Percentiles rank a stretch among this genome's conserved stretches.
Conservation (phyloP, 2,888 invertebrate species). For the Synanthedon formicaeformis region DNA sequence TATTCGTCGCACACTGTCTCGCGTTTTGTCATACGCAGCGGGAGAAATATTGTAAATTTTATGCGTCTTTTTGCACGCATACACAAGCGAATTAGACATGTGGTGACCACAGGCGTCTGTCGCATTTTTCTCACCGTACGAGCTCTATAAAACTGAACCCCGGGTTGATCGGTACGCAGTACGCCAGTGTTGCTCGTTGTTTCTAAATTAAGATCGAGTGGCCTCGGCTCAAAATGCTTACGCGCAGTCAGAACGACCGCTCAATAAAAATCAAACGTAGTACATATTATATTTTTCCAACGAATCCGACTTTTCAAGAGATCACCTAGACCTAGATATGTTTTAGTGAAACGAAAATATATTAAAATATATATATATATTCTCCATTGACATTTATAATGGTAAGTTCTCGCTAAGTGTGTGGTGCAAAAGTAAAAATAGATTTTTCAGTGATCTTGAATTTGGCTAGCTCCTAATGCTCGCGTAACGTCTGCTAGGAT, state of each 20-base stretch:
- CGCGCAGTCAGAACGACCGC: slow-evolving; percentile 44
- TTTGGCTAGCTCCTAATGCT: slow-evolving; percentile 12
- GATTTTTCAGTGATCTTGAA: slow-evolving; percentile 19
- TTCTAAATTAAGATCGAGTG: slow-evolving; percentile 63
- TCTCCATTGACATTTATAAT: slow-evolving; percentile 14
- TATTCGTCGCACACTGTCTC: neutral
- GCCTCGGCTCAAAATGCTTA: slow-evolving; percentile 52
- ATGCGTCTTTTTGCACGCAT: slow-evolving; percentile 13
- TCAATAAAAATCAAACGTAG: slow-evolving; percentile 60
- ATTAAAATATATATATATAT: slow-evolving; percentile 5
- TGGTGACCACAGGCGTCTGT: slow-evolving; percentile 23
- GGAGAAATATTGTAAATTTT: slow-evolving; percentile 7
- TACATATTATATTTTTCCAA: slow-evolving; percentile 60
- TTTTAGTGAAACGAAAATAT: slow-evolving; percentile 14
- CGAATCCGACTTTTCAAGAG: slow-evolving; percentile 42
- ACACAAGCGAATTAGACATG: slow-evolving; percentile 14
- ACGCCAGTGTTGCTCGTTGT: slow-evolving; percentile 27
- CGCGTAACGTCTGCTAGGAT: slow-evolving; percentile 12
- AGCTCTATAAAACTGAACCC: slow-evolving; percentile 45
- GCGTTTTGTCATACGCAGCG: slow-evolving; percentile 9
- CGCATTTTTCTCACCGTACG: slow-evolving; percentile 20
- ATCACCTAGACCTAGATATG: slow-evolving; percentile 19
- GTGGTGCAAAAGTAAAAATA: slow-evolving; percentile 18
- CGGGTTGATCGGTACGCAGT: slow-evolving; percentile 45
- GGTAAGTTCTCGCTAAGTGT: slow-evolving; percentile 22